Conservation (phyloP, 2,113 vertebrate species). For the Ascaphus truei region DNA sequence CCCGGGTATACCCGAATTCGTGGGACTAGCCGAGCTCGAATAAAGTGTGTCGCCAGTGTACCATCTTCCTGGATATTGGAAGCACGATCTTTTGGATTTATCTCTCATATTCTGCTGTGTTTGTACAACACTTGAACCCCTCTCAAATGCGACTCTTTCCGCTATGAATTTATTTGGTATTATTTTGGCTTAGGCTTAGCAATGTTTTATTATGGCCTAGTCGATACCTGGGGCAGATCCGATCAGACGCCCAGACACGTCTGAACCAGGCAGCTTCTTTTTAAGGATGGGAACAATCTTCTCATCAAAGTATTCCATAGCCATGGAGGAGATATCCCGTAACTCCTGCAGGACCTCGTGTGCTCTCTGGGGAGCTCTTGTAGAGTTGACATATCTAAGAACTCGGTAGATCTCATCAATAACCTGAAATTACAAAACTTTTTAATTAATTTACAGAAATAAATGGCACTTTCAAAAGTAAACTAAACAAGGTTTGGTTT, state of each 20-base stretch:
- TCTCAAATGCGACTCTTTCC: too few species aligned
- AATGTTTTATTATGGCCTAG: too few species aligned
- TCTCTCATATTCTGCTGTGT: too few species aligned
- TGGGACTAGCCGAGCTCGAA: too few species aligned
- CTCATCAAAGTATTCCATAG: constrained; percentile 99
- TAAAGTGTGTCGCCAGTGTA: too few species aligned
- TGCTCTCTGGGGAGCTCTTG: constrained; percentile 92
- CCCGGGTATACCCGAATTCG: too few species aligned
- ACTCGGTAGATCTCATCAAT: constrained; percentile 98
- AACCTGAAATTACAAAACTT: constrained; percentile 67
- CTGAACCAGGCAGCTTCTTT: constrained; percentile 92
- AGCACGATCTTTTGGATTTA: too few species aligned
- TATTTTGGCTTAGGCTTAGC: too few species aligned
- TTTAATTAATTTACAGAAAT: not conserved
- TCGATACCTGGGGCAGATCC: constrained; percentile 88
- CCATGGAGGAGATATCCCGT: constrained; percentile 97
- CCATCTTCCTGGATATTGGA: too few species aligned
- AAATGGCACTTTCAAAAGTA: constrained; percentile 5
- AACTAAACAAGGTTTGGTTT: not conserved
- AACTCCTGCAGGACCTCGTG: constrained; percentile 96
- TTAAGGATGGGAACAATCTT: constrained; percentile 97
- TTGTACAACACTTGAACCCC: too few species aligned
- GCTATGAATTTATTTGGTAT: too few species aligned
- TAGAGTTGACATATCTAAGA: constrained; percentile 95
- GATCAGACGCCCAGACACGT: constrained; percentile 92